Percentiles rank a stretch among this genome's conserved stretches.
phyloP scores from a whole-genome alignment of 2,888 invertebrate species.

The Caradrina kadenii region DNA sequence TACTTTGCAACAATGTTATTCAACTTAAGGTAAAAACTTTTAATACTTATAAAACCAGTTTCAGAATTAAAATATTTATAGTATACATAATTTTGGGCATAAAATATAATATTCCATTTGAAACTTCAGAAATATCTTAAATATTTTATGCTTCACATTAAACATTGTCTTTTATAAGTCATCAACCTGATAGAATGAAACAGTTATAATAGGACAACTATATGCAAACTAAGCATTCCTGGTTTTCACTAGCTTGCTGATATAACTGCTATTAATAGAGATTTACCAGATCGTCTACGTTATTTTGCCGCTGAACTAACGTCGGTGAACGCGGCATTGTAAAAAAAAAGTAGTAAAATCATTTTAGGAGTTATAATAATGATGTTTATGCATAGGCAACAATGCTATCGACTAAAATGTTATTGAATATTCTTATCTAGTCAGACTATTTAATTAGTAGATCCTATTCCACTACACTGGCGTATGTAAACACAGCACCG shows the following conservation, averaged over 20 bases:
- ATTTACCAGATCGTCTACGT: slow-evolving; percentile 32
- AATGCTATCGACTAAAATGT: background rate
- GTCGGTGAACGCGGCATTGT: slow-evolving; percentile 25
- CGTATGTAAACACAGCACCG: slow-evolving; percentile 46
- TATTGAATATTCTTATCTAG: background rate
- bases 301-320: slow-evolving; percentile 33
- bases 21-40: background rate
- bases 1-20: background rate
- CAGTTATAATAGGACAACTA: slow-evolving; percentile 43
- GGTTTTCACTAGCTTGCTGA: slow-evolving; percentile 26
- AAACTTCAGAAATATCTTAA: slow-evolving; percentile 23
- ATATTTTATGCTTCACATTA: slow-evolving; percentile 33
- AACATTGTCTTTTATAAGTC: slow-evolving; percentile 39
- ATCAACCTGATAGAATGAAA: slow-evolving; percentile 33
- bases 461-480: slow-evolving; percentile 31
- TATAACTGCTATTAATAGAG: slow-evolving; percentile 42
- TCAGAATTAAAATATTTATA: slow-evolving; percentile 26
- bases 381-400: background rate
- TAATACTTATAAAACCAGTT: slow-evolving; percentile 11
- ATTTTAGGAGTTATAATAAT: too few relatives aligned
- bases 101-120: slow-evolving; percentile 29
- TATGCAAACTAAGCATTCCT: slow-evolving; percentile 33
- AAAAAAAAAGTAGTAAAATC: slow-evolving; percentile 12
- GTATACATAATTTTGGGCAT: slow-evolving; percentile 8
- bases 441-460: slow-evolving; percentile 19